phyloP scores from a whole-genome alignment of 2,797 vertebrate genomes.

The Myoxocephalus aenaeus region DNA sequence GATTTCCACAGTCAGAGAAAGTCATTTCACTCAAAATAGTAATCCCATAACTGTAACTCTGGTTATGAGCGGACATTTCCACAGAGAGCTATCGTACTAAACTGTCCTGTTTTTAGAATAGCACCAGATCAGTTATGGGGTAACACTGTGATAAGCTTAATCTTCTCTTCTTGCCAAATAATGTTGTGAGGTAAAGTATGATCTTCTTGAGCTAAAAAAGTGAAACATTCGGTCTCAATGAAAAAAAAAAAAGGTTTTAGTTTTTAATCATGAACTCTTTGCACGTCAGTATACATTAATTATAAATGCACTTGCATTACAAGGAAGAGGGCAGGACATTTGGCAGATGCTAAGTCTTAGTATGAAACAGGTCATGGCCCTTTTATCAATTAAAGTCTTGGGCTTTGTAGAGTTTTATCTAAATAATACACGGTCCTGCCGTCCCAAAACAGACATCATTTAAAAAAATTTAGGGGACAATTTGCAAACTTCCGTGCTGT shows the following conservation, averaged over 20 bases:
- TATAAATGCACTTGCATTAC: slow-evolving; percentile 22
- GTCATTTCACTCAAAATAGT: background rate
- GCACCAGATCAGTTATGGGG: slow-evolving; percentile 11
- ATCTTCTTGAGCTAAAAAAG: slow-evolving; percentile 20
- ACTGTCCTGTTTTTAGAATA: background rate
- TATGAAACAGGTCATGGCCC: slow-evolving; percentile 18
- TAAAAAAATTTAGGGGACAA: slow-evolving; percentile 5
- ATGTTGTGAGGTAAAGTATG: slow-evolving; percentile 7
- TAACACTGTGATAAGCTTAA: slow-evolving; percentile 21
- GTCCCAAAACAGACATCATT: background rate
- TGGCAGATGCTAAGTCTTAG: slow-evolving; percentile 18
- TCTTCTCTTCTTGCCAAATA: slow-evolving; percentile 14
- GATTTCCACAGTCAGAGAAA: background rate
- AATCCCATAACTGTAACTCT: slow-evolving; percentile 8
- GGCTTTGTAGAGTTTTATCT: slow-evolving; percentile 8
- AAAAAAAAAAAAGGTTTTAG: background rate
- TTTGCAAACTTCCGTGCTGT: slow-evolving; percentile 12
- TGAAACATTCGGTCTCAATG: slow-evolving; percentile 9
- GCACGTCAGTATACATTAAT: slow-evolving; percentile 14
- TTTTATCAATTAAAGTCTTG: slow-evolving; percentile 9
- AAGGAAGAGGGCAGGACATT: background rate
- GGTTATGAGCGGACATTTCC: background rate
- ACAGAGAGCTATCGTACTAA: background rate
- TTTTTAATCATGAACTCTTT: background rate
- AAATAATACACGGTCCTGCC: slow-evolving; percentile 1